Evolutionary conservation across 1,140 invertebrate genomes (phyloP).

Genomic region (Charaxes varanes): DNA sequence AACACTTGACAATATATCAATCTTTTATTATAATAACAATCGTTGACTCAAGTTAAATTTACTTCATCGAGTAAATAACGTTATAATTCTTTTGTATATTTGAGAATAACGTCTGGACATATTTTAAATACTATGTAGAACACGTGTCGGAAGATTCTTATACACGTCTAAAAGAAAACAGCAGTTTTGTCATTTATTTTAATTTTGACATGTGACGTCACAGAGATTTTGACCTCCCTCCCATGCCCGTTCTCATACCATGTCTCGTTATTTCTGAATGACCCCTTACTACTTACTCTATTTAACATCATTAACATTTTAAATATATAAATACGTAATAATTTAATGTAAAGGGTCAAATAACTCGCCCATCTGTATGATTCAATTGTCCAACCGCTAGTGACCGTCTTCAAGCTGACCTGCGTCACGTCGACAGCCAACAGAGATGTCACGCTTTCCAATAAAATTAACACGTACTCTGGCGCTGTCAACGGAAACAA

Average conservation of each 20-base stretch:
- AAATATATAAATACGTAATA: constrained; percentile 3
- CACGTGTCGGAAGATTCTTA: no score
- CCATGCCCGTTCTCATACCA: no score
- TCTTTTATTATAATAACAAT: no score
- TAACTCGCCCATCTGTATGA: constrained; percentile 43
- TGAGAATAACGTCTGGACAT: no score
- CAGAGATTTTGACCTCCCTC: no score
- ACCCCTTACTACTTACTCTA: no score
- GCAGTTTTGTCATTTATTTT: background rate
- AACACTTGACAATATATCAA: no score
- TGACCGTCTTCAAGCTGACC: constrained; percentile 53
- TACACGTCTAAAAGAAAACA: no score
- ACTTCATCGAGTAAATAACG: no score
- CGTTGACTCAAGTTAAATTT: no score
- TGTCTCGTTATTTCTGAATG: no score
- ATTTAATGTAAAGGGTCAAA: constrained; percentile 1
- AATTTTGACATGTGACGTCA: background rate
- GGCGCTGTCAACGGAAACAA: constrained; percentile 21
- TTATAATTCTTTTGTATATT: no score
- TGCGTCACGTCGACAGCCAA: constrained; percentile 32
- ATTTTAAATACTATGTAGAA: background rate
- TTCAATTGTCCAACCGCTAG: constrained; percentile 42
- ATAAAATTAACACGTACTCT: constrained; percentile 47
- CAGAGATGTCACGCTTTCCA: constrained; percentile 28
- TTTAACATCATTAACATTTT: background rate